Evolutionary conservation across 2,797 vertebrate genomes (phyloP), one percentile per base, ranked within the genome.

Genomic region (Gymnoscopelus braueri): DNA sequence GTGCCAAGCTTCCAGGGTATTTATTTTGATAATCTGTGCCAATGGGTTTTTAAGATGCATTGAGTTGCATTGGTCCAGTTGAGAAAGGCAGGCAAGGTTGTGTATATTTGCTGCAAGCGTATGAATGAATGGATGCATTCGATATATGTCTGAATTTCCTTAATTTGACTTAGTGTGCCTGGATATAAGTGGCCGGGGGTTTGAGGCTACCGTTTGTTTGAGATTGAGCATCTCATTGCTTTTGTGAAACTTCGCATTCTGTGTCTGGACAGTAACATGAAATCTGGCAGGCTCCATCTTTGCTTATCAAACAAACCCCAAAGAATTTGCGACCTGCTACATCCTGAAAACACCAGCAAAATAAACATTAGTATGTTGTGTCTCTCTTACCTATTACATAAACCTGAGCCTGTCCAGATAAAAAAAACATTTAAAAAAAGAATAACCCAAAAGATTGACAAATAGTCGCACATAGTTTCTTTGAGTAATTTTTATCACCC

Each of bases 261-360:
- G 80, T 63, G 54, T 66, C 12, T 71, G 69, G 69, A 65, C 66
- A 19, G 53, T 63, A 60, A 62, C 74, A 69, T 26, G 39, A 55
- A 64, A 58, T 19, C 79, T 82, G 15, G 77, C 74, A 65, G 70
- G 75, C 78, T 88, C 85, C 70, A 60, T 83, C 83, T 86, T 83
- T 71, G 85, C 89, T 90, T 86, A 82, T 84, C 73, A 79, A 87
- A 83, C 81, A 80, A 88, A 87, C 87, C 90, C 91, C 92, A 93
- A 93, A 94, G 91, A 94, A 88, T 81, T 81, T 80, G 84, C 87
- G 83, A 86, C 75, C 81, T 49, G 73, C 80, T 90, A 79, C 90
- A 88, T 91, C 89, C 91, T 91, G 87, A 93, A 89, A 85, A 89
- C 93, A 95, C 93, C 93, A 95, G 94, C 94, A 94, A 90, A 44